Percentiles rank a stretch among this genome's conserved stretches.
Evolutionary conservation across 2,888 invertebrate species (phyloP).

Genomic region (Drosophila pseudotakahashii): DNA sequence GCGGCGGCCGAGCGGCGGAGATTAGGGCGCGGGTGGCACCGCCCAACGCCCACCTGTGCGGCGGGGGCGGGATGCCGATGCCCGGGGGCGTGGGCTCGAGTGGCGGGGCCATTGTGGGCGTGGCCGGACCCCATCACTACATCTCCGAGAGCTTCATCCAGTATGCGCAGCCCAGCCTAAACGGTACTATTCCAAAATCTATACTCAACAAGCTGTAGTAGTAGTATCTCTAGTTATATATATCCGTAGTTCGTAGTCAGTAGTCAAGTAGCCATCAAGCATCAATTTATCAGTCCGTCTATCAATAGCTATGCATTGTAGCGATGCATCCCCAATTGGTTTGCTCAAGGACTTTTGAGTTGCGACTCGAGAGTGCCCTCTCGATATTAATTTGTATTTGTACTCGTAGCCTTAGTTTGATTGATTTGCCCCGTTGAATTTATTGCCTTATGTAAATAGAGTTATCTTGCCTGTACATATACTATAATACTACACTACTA

Average conservation of each 20-base stretch:
- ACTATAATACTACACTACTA: neutral
- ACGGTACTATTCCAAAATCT: constrained; percentile 84
- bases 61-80: constrained; percentile 36
- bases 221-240: constrained; percentile 29
- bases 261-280: constrained; percentile 47
- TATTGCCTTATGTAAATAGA: constrained; percentile 51
- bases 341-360: constrained; percentile 55
- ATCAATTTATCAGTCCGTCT: constrained; percentile 41
- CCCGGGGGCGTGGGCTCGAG: constrained; percentile 29
- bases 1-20: constrained; percentile 74
- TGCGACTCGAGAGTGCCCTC: too few species aligned
- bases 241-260: constrained; percentile 6
- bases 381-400: constrained; percentile 54
- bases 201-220: constrained; percentile 83
- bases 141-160: constrained; percentile 85
- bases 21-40: constrained; percentile 78
- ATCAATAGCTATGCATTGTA: neutral
- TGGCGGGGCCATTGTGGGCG: constrained; percentile 59
- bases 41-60: constrained; percentile 67
- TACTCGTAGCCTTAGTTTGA: constrained; percentile 62
- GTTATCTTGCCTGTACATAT: constrained; percentile 39
- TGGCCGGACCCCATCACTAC: constrained; percentile 82
- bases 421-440: constrained; percentile 55
- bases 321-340: constrained; percentile 37
- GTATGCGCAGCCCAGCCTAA: constrained; percentile 85